A percentile compares a stretch with the other conserved stretches of the same genome.
Conservation (phyloP, 2,797 vertebrate genomes). For the Neoniphon sammara region DNA sequence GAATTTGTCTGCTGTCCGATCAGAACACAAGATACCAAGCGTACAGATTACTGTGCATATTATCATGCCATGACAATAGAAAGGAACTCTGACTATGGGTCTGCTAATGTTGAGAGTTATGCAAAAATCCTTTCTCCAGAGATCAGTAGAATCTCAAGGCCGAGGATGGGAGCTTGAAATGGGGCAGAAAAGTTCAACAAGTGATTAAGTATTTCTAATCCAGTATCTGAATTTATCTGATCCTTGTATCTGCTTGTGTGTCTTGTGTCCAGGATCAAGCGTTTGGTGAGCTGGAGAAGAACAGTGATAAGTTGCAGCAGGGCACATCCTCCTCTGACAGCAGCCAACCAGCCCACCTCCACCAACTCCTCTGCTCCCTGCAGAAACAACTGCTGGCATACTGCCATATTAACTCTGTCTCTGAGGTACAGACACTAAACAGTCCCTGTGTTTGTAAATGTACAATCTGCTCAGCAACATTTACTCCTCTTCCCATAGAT, state of each 20-base stretch:
- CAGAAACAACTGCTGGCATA: slow-evolving; percentile 97
- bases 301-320: slow-evolving; percentile 95
- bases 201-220: too few species aligned
- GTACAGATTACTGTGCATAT: too few species aligned
- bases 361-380: slow-evolving; percentile 94
- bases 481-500: background rate
- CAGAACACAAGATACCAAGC: too few species aligned
- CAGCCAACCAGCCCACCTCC: slow-evolving; percentile 97
- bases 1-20: too few species aligned
- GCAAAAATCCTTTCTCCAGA: too few species aligned
- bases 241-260: background rate
- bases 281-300: slow-evolving; percentile 97
- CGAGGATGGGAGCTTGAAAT: too few species aligned
- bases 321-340: slow-evolving; percentile 93
- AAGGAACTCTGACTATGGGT: too few species aligned
- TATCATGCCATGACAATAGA: too few species aligned
- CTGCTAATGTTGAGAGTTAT: too few species aligned
- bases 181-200: too few species aligned
- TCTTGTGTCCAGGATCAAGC: slow-evolving; percentile 90
- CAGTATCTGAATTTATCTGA: background rate
- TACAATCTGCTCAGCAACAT: background rate
- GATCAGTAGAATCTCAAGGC: too few species aligned
- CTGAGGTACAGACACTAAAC: slow-evolving; percentile 82
- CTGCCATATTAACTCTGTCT: slow-evolving; percentile 94
- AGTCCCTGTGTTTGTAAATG: background rate